Percentiles rank a stretch among this genome's conserved stretches.
Evolutionary conservation across 1,140 invertebrate genomes (phyloP).

Genomic region (Portunus trituberculatus): DNA sequence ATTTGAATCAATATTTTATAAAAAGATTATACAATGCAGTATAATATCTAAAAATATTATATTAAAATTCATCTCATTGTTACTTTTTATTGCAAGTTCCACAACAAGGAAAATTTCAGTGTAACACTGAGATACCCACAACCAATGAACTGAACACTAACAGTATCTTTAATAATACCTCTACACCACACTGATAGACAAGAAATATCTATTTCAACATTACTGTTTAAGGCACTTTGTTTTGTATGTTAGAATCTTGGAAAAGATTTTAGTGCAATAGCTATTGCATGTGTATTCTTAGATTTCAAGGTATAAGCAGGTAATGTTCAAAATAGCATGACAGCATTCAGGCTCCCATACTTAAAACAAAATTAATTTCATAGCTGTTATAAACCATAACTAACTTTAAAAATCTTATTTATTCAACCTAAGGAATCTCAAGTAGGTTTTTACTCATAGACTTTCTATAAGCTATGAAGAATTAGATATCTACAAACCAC

Average conservation of each 20-base stretch:
- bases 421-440: neutral
- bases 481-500: neutral
- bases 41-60: no score
- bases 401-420: neutral
- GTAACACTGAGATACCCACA: slow-evolving; percentile 67
- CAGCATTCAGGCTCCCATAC: neutral
- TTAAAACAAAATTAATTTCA: neutral
- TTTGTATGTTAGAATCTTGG: neutral
- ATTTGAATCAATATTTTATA: no score
- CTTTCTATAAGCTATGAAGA: neutral
- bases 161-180: slow-evolving; percentile 37
- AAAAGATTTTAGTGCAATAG: neutral
- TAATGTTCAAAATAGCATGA: neutral
- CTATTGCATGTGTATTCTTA: neutral
- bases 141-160: slow-evolving; percentile 43
- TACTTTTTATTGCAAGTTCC: slow-evolving; percentile 62
- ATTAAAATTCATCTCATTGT: neutral
- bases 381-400: neutral
- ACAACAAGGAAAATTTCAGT: slow-evolving; percentile 70
- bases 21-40: no score
- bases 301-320: neutral
- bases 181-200: neutral
- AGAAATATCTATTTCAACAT: neutral
- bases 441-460: neutral
- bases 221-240: neutral